These are phyloP conservation scores for Portunus trituberculatus DNA, from an alignment of 1,140 invertebrate species.

Conservation along the genomic window DNA sequence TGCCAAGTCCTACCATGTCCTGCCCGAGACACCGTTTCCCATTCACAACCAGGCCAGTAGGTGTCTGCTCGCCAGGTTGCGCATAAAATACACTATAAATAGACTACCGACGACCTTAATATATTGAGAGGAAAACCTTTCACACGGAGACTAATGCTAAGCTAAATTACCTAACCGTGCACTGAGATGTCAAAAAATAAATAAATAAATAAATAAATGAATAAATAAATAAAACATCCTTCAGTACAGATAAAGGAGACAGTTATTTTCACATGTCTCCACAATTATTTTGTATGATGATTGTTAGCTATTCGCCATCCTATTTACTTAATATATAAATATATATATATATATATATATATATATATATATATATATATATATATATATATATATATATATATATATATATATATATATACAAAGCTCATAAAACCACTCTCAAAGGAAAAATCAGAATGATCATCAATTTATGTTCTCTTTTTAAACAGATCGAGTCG, in stretches of 20 bases:
- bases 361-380: neutral
- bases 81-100: slow-evolving; percentile 8
- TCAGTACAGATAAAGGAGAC: too few species aligned
- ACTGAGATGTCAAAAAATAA: too few species aligned
- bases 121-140: neutral
- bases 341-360: neutral
- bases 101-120: neutral
- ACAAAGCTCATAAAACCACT: neutral
- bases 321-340: neutral
- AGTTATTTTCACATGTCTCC: too few species aligned
- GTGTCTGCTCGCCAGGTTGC: too few species aligned
- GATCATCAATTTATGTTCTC: too few species aligned
- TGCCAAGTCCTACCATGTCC: neutral
- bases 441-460: too few species aligned
- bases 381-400: neutral
- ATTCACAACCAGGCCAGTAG: neutral
- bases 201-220: too few species aligned
- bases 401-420: slow-evolving; percentile 39
- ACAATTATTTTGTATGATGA: too few species aligned
- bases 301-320: too few species aligned
- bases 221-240: too few species aligned
- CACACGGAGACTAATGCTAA: neutral
- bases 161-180: too few species aligned
- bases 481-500: neutral
- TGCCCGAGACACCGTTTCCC: neutral